phyloP scores from a whole-genome alignment of 2,113 vertebrate species.

The Argyrosomus japonicus region DNA sequence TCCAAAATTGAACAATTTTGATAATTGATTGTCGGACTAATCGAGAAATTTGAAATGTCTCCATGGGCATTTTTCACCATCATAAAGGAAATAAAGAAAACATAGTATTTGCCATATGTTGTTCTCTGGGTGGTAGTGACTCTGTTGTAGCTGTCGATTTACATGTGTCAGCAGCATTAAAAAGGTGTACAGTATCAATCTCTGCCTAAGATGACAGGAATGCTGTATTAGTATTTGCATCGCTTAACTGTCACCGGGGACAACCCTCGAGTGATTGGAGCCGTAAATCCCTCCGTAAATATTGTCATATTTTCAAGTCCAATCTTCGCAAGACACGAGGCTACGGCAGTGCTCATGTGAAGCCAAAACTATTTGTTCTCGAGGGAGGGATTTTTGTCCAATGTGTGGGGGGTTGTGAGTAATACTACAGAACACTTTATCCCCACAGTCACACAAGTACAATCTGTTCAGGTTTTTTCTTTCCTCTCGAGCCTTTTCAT shows the following conservation, averaged over 20 bases:
- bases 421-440: constrained; percentile 53
- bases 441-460: constrained; percentile 42
- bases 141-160: neutral
- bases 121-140: neutral
- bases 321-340: neutral
- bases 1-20: neutral
- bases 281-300: constrained; percentile 14
- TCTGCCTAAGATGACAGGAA: neutral
- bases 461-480: constrained; percentile 30
- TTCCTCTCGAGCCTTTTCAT: neutral
- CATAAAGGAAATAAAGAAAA: too few relatives aligned
- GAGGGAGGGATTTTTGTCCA: constrained; percentile 9
- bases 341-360: neutral
- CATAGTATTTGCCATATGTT: too few relatives aligned
- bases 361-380: constrained; percentile 47
- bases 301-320: constrained; percentile 28
- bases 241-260: neutral
- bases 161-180: neutral
- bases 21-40: neutral
- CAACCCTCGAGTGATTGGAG: neutral
- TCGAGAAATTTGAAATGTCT: too few relatives aligned
- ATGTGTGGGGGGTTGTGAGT: constrained; percentile 32
- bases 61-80: neutral
- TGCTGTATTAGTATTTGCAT: neutral
- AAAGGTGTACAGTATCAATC: neutral